Percentiles rank a stretch among this genome's conserved stretches.
phyloP scores from a whole-genome alignment of 2,888 invertebrate species.

The Thereva unica region DNA sequence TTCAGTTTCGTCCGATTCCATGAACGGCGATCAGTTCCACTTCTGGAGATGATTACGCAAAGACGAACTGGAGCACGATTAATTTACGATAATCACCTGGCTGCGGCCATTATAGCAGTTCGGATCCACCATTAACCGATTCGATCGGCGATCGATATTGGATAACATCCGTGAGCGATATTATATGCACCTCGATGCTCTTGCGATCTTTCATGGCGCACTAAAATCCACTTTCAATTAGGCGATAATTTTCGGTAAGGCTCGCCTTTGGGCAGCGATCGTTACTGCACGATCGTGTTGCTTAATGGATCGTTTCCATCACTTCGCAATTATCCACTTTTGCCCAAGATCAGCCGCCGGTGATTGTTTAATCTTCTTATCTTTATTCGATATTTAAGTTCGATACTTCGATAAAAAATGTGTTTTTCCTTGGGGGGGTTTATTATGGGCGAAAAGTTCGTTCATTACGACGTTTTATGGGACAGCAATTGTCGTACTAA shows the following conservation, averaged over 20 bases:
- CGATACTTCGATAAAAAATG: not conserved
- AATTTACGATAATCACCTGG: slow-evolving; percentile 13
- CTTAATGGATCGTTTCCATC: not conserved
- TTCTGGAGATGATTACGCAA: not conserved
- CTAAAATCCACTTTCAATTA: slow-evolving; percentile 5
- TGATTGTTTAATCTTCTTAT: too few relatives aligned
- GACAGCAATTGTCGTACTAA: too few relatives aligned
- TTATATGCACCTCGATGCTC: not conserved
- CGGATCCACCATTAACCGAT: too few relatives aligned
- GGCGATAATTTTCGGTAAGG: slow-evolving; percentile 8
- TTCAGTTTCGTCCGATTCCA: too few relatives aligned
- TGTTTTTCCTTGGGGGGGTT: not conserved
- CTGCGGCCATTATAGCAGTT: not conserved
- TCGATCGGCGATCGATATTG: too few relatives aligned
- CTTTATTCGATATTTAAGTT: not conserved
- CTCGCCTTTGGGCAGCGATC: not conserved
- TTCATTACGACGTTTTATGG: too few relatives aligned
- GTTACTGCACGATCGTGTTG: too few relatives aligned
- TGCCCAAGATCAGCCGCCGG: too few relatives aligned
- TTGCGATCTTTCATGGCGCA: slow-evolving; percentile 16
- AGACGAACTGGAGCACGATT: slow-evolving; percentile 19
- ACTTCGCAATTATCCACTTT: not conserved
- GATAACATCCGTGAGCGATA: too few relatives aligned
- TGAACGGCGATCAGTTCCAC: too few relatives aligned
- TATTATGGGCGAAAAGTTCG: too few relatives aligned